Evolutionary conservation across 2,113 vertebrate genomes (phyloP).

Genomic region (Melanerpes aurifrons): DNA sequence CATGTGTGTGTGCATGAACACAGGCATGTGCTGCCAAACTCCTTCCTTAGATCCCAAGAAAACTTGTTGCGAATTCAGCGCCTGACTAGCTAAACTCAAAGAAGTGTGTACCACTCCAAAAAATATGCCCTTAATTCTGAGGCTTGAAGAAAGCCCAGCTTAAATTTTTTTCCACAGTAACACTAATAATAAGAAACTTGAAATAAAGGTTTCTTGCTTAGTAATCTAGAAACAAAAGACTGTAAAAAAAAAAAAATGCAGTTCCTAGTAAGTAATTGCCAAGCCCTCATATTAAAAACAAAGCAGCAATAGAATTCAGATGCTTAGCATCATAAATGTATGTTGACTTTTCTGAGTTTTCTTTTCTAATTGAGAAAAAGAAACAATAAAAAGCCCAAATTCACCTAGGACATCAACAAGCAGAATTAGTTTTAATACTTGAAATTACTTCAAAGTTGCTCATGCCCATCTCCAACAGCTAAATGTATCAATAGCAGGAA

Average conservation of each 20-base stretch:
- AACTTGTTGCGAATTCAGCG: not conserved
- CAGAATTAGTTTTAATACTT: not conserved
- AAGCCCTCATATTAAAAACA: not conserved
- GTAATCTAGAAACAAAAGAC: not conserved
- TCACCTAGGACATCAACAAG: not conserved
- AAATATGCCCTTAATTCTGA: not conserved
- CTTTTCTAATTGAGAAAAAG: not conserved
- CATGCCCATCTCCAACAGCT: not conserved
- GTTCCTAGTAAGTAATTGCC: not conserved
- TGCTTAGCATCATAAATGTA: not conserved
- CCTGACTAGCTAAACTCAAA: not conserved
- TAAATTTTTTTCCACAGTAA: not conserved
- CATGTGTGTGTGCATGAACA: accelerated
- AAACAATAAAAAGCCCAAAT: not conserved
- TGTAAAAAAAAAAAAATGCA: not conserved
- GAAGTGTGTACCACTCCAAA: not conserved
- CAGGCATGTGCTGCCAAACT: not conserved
- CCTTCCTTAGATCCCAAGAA: not conserved
- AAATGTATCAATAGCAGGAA: slow-evolving; percentile 15
- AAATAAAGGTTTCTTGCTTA: not conserved
- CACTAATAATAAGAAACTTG: not conserved
- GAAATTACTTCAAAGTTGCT: not conserved
- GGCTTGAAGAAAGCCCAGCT: not conserved
- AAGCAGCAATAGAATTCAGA: not conserved
- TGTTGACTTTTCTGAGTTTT: not conserved